A percentile compares a stretch with the other conserved stretches of the same genome.
Evolutionary conservation across 2,888 invertebrate genomes (phyloP).

Genomic region (Disparrhopalites patrizii): DNA sequence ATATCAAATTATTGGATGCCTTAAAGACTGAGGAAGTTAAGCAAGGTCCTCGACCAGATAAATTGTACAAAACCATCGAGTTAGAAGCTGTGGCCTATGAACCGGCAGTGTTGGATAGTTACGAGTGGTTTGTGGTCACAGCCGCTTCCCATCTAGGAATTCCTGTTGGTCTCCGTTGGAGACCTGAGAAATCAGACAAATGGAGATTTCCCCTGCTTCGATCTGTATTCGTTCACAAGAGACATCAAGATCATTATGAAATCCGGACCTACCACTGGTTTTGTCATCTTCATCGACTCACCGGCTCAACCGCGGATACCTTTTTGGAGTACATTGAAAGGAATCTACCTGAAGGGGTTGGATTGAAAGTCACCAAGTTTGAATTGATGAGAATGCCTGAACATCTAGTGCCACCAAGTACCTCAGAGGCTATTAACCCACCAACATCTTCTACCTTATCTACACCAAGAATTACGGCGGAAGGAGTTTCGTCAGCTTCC

Average conservation of each 20-base stretch:
- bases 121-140: constrained; percentile 74
- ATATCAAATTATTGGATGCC: constrained; percentile 5
- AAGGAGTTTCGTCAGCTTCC: no score
- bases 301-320: constrained; percentile 93
- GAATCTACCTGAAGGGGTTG: constrained; percentile 96
- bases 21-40: background rate
- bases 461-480: no score
- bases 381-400: constrained; percentile 37
- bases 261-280: constrained; percentile 84
- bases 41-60: constrained; percentile 57
- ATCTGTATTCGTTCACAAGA: constrained; percentile 85
- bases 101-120: constrained; percentile 80
- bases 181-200: constrained; percentile 62
- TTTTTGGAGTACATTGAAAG: constrained; percentile 93
- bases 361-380: constrained; percentile 81
- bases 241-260: constrained; percentile 94
- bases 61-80: constrained; percentile 75
- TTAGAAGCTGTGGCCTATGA: constrained; percentile 85
- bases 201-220: constrained; percentile 76
- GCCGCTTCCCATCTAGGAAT: constrained; percentile 79
- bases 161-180: constrained; percentile 59
- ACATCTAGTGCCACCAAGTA: background rate
- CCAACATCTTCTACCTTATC: no score
- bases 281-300: constrained; percentile 75
- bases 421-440: no score